Evolutionary conservation across 92 coral and sea anemone genomes (phyloP), one percentile per base, ranked within the genome.

Genomic region (Porites evermanni): DNA sequence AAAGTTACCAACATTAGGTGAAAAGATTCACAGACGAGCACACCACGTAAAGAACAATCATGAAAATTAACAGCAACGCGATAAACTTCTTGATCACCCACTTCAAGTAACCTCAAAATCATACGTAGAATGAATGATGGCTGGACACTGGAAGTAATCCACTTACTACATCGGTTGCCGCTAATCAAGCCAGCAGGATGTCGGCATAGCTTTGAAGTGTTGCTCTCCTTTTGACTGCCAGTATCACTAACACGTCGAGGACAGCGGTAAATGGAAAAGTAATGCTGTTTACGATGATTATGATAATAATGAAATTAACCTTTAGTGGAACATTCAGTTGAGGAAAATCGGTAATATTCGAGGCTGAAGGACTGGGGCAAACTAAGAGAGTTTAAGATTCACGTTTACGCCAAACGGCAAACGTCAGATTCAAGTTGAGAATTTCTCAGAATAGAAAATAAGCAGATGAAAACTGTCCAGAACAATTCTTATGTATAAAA

Each of bases 111-210:
- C 12, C 12, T 53, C 8, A 53, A 53, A 8, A 53, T 53, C 59
- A 53, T 53, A 12, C 12, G 12, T 12, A 53, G 10, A 53, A 53
- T 53, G 12, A 53, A 53, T 53, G 59, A 53, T 53, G 59, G 59
- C 12, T 53, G 59, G 12, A 53, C 59, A 53, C 26, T 24, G 26
- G 26, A 24, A 53, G 59, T 8, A 67, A 10, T 7, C 38, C 38
- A 19, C 16, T 19, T 26, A 67, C 9, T 26, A n/a, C 24, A 10
- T 77, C 68, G 18, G 81, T 77, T 26, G 53, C 51, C 50, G 81
- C 81, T 77, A 56, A 63, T 21, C 66, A 77, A 54, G 81, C 68
- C 50, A 56, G 67, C 24, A 56, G 24, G 68, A 77, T 77, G 81
- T 63, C 14, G 29, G 24, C n/a, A 58, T 72, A 5, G n/a, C 56